Evolutionary conservation across 2,888 invertebrate species (phyloP).

Genomic region (Tetheella fluctuosa): DNA sequence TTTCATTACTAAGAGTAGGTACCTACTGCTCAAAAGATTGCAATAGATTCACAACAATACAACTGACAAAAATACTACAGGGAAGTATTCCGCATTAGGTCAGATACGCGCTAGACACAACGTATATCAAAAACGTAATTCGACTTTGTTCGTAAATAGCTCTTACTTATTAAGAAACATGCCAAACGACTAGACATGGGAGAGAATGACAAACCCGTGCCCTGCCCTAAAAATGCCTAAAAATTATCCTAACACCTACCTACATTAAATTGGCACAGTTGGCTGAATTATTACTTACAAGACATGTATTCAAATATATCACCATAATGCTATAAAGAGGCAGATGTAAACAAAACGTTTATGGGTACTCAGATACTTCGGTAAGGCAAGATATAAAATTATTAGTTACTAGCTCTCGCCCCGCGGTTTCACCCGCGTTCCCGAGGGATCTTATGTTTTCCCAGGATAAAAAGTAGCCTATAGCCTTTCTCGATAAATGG

Average conservation of each 20-base stretch:
- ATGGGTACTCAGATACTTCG: neutral
- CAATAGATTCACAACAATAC: neutral
- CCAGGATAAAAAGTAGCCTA: too few relatives aligned
- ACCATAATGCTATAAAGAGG: neutral
- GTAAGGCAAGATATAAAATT: too few relatives aligned
- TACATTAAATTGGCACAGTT: constrained; percentile 36
- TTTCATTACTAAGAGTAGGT: neutral
- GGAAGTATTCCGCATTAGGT: neutral
- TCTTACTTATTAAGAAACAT: constrained; percentile 14
- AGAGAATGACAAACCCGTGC: neutral
- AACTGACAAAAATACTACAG: neutral
- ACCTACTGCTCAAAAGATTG: neutral
- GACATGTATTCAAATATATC: constrained; percentile 14
- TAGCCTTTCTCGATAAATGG: too few relatives aligned
- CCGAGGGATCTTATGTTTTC: too few relatives aligned
- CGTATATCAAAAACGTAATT: neutral
- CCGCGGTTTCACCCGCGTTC: too few relatives aligned
- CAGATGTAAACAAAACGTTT: neutral
- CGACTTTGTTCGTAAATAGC: neutral
- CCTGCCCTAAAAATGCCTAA: constrained; percentile 41
- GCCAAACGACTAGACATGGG: constrained; percentile 41
- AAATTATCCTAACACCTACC: constrained; percentile 46
- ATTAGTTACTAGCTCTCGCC: too few relatives aligned
- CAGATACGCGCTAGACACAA: neutral
- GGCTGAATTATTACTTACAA: constrained; percentile 42